These are phyloP conservation scores for Hyperopisus bebe DNA, from an alignment of 2,113 vertebrate species.

Conservation along the genomic window DNA sequence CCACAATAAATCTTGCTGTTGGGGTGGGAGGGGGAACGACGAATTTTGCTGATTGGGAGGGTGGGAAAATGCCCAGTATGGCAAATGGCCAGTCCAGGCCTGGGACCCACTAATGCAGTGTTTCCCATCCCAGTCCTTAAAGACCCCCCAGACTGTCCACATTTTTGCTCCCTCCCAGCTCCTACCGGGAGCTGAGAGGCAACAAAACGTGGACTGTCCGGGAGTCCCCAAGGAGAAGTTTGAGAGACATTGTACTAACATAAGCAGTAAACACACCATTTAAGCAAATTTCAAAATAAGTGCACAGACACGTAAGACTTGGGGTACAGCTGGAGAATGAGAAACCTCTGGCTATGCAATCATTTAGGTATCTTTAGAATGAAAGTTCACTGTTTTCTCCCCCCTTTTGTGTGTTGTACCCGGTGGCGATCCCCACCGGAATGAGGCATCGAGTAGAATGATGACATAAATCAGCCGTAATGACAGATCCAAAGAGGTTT, in stretches of 20 bases:
- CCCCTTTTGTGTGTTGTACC: slow-evolving; percentile 20
- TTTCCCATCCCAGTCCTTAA: neutral
- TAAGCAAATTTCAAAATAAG: neutral
- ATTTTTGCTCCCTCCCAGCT: neutral
- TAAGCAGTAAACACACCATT: neutral
- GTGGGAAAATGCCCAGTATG: neutral
- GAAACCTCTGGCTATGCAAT: neutral
- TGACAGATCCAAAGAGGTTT: neutral
- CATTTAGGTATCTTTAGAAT: neutral
- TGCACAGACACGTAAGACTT: neutral
- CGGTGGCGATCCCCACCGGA: neutral
- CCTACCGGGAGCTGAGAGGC: neutral
- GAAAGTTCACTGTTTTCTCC: neutral
- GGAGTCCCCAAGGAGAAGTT: neutral
- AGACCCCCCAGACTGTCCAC: neutral
- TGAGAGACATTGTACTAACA: neutral
- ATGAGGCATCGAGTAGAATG: neutral
- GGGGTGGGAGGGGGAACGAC: neutral
- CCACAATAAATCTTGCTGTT: neutral
- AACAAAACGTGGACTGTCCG: neutral
- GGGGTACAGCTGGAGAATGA: neutral
- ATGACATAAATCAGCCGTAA: neutral
- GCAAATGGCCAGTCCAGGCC: neutral
- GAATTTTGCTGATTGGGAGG: neutral
- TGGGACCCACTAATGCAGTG: neutral